phyloP scores from a whole-genome alignment of 2,797 vertebrate genomes.

The Clarias laeviceps region DNA sequence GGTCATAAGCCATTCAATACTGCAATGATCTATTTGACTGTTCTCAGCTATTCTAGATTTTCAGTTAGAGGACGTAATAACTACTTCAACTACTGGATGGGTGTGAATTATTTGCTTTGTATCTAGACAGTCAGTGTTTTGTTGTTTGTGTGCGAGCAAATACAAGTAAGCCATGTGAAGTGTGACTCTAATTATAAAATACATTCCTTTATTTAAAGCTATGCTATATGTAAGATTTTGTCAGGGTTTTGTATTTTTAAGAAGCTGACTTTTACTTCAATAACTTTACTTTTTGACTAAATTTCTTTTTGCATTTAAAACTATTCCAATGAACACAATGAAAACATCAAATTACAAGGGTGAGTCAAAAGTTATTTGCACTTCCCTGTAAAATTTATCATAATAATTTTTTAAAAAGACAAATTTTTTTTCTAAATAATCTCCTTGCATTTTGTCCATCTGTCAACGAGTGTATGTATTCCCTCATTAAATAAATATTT shows the following conservation, averaged over 20 bases:
- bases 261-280: background rate
- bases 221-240: slow-evolving; percentile 19
- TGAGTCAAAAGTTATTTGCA: too few relatives aligned
- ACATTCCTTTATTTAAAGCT: slow-evolving; percentile 13
- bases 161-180: slow-evolving; percentile 18
- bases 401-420: too few relatives aligned
- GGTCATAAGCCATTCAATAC: slow-evolving; percentile 29
- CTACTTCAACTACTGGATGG: background rate
- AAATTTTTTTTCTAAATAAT: too few relatives aligned
- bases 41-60: slow-evolving; percentile 3
- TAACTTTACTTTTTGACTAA: background rate
- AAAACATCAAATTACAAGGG: background rate
- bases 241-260: slow-evolving; percentile 22
- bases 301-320: slow-evolving; percentile 14
- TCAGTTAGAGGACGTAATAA: background rate
- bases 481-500: too few relatives aligned
- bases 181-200: background rate
- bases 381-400: too few relatives aligned
- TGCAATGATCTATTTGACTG: slow-evolving; percentile 12
- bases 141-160: slow-evolving; percentile 26
- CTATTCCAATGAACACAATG: background rate
- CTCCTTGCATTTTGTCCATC: too few relatives aligned
- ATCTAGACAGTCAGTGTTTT: slow-evolving; percentile 11
- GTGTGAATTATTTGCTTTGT: slow-evolving; percentile 8
- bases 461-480: too few relatives aligned